Base-by-base conservation (phyloP, 1,140 invertebrate species). In the Campoletis sonorensis region DNA sequence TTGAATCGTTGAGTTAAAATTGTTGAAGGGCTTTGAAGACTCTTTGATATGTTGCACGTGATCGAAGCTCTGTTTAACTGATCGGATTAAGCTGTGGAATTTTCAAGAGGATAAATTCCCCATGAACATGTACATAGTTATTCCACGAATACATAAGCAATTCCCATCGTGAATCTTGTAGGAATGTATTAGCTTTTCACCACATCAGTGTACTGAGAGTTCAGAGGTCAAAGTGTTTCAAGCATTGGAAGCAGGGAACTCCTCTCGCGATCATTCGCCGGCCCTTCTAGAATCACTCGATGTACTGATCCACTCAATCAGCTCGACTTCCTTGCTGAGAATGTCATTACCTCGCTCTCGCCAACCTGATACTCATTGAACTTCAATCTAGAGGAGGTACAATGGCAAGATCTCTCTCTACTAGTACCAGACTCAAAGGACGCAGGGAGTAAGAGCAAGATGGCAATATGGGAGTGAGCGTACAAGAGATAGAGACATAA, bases 321-420 rank as follows among this genome's bases (percentile, higher is more conserved):
- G 85, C 82, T 54, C 80, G 58, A 81, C 85, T 84, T 84, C 37
- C 72, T 30, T 49, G 49, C 13, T 18, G 45, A 75, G 72, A 75
- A 49, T 77, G 79, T 75, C 81, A 86, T 87, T 87, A 86, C 84
- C 84, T 54, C 77, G 84, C 61, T 61, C 77, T 83, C 64, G 79
- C 80, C 83, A 70, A 27, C 10, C 30, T 70, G 67, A 70, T 85
- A 79, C 82, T 83, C 45, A 75, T 84, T 61, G 45, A 82, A 85
- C 79, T 80, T 73, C 83, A 83, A 86, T 81, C 87, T 86, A 70
- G 27, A 15, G 67, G 67, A 15, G 45, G 45, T 51, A 3, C 8
- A 18, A 13, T 45, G 7, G 15, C 67, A 30, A 30, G 15, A 11
- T 70, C 27, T 7, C 27, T 33, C n/a, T 0, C 1, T 15, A 8